Evolutionary conservation across 2,113 vertebrate genomes (phyloP).

Genomic region (Phocoena phocoena): DNA sequence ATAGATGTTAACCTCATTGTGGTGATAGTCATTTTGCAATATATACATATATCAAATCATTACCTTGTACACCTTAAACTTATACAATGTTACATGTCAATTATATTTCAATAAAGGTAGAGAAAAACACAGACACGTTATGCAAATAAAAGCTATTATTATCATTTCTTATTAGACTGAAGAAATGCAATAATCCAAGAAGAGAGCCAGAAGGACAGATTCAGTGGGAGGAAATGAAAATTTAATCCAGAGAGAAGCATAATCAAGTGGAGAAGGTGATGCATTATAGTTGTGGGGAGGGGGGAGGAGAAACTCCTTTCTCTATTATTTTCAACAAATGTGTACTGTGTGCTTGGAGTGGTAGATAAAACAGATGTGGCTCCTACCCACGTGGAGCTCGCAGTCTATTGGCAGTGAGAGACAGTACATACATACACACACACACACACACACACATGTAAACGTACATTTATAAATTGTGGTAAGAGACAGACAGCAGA

Average conservation of each 20-base stretch:
- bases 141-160: neutral
- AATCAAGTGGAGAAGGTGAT: neutral
- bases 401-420: neutral
- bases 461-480: neutral
- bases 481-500: neutral
- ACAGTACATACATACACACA: neutral
- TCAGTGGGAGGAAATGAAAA: neutral
- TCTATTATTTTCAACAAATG: neutral
- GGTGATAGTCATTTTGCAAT: neutral
- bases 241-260: neutral
- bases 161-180: neutral
- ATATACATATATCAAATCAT: neutral
- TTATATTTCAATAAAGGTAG: neutral
- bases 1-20: neutral
- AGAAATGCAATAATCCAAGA: neutral
- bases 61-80: neutral
- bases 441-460: accelerated
- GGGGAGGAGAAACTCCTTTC: neutral
- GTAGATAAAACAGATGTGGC: neutral
- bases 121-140: neutral
- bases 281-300: accelerated
- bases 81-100: neutral
- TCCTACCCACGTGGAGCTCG: neutral
- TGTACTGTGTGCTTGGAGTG: neutral
- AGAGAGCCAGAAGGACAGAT: neutral